phyloP scores from a whole-genome alignment of 1,140 invertebrate genomes.

The Diprion similis region DNA sequence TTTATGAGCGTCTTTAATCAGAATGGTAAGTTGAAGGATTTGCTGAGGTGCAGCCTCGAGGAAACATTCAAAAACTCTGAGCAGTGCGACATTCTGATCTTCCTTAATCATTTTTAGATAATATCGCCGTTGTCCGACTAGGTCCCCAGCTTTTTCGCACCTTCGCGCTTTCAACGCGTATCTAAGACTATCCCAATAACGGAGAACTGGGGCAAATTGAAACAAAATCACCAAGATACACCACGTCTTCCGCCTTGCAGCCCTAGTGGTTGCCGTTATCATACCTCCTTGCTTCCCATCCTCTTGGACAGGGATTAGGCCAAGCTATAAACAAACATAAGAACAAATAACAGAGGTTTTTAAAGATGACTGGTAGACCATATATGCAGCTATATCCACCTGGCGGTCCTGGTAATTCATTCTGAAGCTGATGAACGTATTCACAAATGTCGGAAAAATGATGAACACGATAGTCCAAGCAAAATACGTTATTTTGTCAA shows the following conservation, averaged over 20 bases:
- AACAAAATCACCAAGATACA: constrained; percentile 55
- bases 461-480: constrained; percentile 59
- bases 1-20: constrained; percentile 60
- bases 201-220: constrained; percentile 64
- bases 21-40: constrained; percentile 80
- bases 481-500: constrained; percentile 54
- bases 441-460: constrained; percentile 63
- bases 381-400: constrained; percentile 35
- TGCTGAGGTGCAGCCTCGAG: constrained; percentile 89
- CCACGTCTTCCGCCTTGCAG: constrained; percentile 28
- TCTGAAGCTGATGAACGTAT: constrained; percentile 60
- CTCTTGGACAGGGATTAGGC: constrained; percentile 18
- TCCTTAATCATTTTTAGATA: constrained; percentile 82
- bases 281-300: constrained; percentile 14
- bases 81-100: constrained; percentile 83
- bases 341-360: constrained; percentile 19
- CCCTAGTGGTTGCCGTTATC: constrained; percentile 13
- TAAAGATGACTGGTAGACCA: not conserved
- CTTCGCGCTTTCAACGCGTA: constrained; percentile 64
- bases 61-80: constrained; percentile 89
- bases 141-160: constrained; percentile 56
- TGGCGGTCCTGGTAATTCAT: constrained; percentile 60
- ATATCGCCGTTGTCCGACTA: constrained; percentile 65
- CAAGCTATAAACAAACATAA: constrained; percentile 10
- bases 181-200: constrained; percentile 64